These are phyloP conservation scores for Spilosoma lubricipeda DNA, from an alignment of 2,888 invertebrate genomes.

Conservation along the genomic window DNA sequence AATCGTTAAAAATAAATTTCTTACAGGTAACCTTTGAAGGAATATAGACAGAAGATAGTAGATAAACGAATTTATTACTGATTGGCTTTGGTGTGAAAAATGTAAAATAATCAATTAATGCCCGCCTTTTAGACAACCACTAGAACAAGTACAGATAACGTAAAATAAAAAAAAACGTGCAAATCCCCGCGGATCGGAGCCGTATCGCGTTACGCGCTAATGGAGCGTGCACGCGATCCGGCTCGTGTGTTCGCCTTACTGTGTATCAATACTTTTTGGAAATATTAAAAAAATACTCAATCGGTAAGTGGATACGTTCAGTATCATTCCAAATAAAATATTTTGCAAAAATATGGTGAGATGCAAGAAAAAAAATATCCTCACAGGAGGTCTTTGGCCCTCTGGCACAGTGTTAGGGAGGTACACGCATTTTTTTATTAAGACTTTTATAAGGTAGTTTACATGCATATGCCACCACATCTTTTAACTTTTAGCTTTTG, in stretches of 20 bases:
- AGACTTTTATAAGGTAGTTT: too few relatives aligned
- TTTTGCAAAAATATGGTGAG: conserved; percentile 17
- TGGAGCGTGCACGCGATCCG: conserved; percentile 50
- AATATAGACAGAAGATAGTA: too few relatives aligned
- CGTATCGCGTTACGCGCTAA: conserved; percentile 50
- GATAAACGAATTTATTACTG: too few relatives aligned
- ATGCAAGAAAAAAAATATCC: conserved; percentile 5
- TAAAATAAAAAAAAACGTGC: conserved; percentile 52
- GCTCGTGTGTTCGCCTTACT: conserved; percentile 24
- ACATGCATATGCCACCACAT: too few relatives aligned
- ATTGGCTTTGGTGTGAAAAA: too few relatives aligned
- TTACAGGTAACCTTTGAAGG: too few relatives aligned
- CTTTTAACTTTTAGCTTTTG: too few relatives aligned
- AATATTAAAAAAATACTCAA: conserved; percentile 36
- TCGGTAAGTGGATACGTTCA: conserved; percentile 42
- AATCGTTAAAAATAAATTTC: too few relatives aligned
- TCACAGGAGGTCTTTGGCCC: conserved; percentile 14
- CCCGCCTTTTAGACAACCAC: conserved; percentile 26
- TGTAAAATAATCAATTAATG: background rate
- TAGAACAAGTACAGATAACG: conserved; percentile 30
- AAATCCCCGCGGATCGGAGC: conserved; percentile 47
- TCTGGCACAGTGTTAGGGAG: background rate
- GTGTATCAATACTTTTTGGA: conserved; percentile 42
- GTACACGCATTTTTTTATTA: background rate
- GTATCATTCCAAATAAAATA: conserved; percentile 24